These are phyloP conservation scores for Campylorhamphus procurvoides DNA, from an alignment of 2,113 vertebrate genomes.

Conservation along the genomic window DNA sequence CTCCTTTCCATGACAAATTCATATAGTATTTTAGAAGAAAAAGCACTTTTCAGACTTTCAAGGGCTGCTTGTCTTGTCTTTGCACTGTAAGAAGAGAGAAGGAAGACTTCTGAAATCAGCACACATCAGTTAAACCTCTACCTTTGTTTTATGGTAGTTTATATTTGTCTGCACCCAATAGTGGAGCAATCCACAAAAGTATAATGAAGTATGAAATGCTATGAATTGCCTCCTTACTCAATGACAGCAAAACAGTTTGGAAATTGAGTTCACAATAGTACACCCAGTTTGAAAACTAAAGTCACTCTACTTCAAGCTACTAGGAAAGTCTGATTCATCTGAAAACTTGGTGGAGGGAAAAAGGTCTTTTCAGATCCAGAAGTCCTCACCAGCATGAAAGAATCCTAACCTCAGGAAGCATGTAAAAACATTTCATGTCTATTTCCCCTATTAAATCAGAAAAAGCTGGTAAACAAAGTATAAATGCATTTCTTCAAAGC, in stretches of 20 bases:
- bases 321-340: neutral
- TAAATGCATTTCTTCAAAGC: neutral
- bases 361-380: neutral
- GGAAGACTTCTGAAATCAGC: neutral
- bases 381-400: neutral
- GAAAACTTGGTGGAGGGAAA: neutral
- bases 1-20: conserved; percentile 95
- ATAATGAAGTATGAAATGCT: neutral
- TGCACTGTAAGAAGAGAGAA: conserved; percentile 78
- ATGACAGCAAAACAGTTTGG: neutral
- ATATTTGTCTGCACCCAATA: rapidly evolving
- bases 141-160: neutral
- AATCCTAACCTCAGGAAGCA: neutral
- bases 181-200: neutral
- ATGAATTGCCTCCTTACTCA: neutral
- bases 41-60: conserved; percentile 89
- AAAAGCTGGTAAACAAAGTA: neutral
- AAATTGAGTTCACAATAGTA: neutral
- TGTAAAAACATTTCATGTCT: rapidly evolving
- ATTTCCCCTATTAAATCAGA: neutral
- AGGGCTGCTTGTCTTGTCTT: conserved; percentile 94
- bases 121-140: neutral
- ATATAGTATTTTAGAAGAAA: conserved; percentile 92
- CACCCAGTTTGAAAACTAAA: neutral
- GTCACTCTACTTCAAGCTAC: neutral